Percentiles rank a stretch among this genome's conserved stretches.
Conservation (phyloP, 2,113 vertebrate genomes). For the Protomyctophum bolini region DNA sequence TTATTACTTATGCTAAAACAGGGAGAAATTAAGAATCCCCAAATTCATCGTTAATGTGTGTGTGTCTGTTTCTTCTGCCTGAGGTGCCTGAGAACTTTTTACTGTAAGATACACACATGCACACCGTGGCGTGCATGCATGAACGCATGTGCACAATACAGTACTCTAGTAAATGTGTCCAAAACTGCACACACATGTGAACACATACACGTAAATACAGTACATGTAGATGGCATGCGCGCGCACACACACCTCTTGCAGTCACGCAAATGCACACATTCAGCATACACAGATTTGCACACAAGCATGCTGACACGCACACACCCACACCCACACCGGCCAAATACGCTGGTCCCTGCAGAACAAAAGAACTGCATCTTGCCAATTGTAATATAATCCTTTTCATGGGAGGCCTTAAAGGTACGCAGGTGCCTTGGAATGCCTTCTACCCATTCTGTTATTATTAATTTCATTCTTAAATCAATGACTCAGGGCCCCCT, state of each 20-base stretch:
- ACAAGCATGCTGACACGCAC: too few relatives aligned
- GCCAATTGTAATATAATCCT: slow-evolving; percentile 31
- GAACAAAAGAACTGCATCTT: slow-evolving; percentile 33
- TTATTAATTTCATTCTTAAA: slow-evolving; percentile 51
- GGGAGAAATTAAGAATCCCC: slow-evolving; percentile 79
- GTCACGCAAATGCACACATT: not conserved
- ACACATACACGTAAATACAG: not conserved
- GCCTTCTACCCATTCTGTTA: slow-evolving; percentile 10
- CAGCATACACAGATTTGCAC: not conserved
- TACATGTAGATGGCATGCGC: not conserved
- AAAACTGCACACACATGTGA: slow-evolving; percentile 5
- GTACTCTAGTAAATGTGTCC: too few relatives aligned
- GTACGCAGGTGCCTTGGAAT: slow-evolving; percentile 57
- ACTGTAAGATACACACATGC: not conserved
- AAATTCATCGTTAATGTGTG: slow-evolving; percentile 87
- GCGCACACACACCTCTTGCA: not conserved
- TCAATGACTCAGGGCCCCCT: slow-evolving; percentile 47
- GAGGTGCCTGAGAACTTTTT: not conserved
- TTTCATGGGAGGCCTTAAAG: slow-evolving; percentile 41
- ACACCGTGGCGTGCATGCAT: too few relatives aligned
- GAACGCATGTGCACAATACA: too few relatives aligned
- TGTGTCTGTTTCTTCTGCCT: slow-evolving; percentile 41
- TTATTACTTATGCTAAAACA: slow-evolving; percentile 81
- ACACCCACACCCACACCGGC: too few relatives aligned
- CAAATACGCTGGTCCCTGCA: not conserved